A percentile compares a stretch with the other conserved stretches of the same genome.
Conservation (phyloP, 1,140 invertebrate species). For the Cyrtorhinus lividipennis region DNA sequence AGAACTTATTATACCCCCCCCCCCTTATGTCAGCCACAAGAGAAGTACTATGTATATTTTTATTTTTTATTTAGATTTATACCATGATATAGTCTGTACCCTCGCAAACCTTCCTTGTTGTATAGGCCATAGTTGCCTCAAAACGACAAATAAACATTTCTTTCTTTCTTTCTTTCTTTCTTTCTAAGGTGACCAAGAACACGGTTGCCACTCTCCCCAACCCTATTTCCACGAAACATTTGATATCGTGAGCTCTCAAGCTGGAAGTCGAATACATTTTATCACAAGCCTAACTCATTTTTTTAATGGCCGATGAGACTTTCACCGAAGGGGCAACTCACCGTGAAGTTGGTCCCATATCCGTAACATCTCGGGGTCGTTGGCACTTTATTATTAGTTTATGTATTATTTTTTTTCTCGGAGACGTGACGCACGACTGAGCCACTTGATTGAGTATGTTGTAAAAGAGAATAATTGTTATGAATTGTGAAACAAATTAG, state of each 20-base stretch:
- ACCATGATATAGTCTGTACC: too few species aligned
- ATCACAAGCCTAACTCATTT: neutral
- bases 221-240: neutral
- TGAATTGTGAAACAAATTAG: neutral
- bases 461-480: neutral
- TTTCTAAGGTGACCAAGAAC: too few species aligned
- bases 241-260: neutral
- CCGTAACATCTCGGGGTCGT: neutral
- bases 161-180: too few species aligned
- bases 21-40: too few species aligned
- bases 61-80: too few species aligned
- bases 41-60: too few species aligned
- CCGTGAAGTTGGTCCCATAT: neutral
- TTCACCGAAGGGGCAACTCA: neutral
- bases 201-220: neutral
- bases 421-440: neutral
- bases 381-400: neutral
- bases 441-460: neutral
- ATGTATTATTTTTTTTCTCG: neutral
- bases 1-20: too few species aligned
- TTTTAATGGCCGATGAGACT: neutral
- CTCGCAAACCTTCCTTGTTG: too few species aligned
- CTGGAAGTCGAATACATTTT: neutral
- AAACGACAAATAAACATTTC: too few species aligned
- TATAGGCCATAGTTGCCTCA: too few species aligned